These are phyloP conservation scores for Rhynchomys soricoides DNA, from an alignment of 2,113 vertebrate species.

Conservation along the genomic window DNA sequence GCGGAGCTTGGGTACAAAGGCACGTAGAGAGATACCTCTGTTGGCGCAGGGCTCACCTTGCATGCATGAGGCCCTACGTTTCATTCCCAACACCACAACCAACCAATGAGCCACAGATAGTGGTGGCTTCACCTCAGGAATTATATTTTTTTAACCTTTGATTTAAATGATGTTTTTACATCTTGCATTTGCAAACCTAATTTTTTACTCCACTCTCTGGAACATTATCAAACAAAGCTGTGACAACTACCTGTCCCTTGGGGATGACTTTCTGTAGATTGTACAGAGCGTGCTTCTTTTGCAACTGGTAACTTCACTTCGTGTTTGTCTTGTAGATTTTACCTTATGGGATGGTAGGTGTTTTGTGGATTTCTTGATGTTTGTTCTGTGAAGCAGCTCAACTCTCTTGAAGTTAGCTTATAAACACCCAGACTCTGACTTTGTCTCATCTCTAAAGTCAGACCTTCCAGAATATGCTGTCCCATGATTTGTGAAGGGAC, in stretches of 20 bases:
- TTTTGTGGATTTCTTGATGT: background rate
- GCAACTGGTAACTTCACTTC: no score
- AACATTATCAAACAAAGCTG: background rate
- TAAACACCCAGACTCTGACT: background rate
- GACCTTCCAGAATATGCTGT: background rate
- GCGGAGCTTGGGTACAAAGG: no score
- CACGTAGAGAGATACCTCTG: background rate
- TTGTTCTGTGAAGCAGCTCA: background rate
- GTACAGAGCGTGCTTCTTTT: background rate
- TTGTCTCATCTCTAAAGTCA: background rate
- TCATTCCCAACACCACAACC: background rate
- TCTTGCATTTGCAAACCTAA: background rate
- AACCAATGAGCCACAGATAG: background rate
- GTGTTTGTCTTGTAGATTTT: background rate
- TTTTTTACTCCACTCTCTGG: background rate
- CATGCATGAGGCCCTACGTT: fast-evolving
- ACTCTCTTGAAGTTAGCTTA: background rate
- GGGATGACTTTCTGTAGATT: background rate
- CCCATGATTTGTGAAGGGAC: background rate
- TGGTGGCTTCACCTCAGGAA: background rate
- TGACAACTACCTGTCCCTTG: background rate
- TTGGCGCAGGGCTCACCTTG: no score
- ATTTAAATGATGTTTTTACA: background rate
- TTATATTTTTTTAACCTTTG: background rate
- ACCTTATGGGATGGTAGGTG: background rate